Conservation (phyloP, 1,140 invertebrate genomes). For the Acyrthosiphon pisum region DNA sequence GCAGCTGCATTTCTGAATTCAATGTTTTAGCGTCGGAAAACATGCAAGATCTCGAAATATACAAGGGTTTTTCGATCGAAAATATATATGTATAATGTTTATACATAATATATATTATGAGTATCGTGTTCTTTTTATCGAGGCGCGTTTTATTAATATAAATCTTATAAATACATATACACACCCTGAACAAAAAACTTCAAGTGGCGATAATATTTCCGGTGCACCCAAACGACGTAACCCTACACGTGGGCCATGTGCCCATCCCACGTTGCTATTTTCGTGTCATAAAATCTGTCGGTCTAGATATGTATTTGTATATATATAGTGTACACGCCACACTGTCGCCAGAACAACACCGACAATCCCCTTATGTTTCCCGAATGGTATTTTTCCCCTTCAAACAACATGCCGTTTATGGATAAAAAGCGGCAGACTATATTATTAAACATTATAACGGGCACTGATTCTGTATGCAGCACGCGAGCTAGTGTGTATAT, state of each 20-base stretch:
- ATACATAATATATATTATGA: neutral
- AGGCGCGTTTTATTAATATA: neutral
- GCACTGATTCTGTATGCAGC: slow-evolving; percentile 44
- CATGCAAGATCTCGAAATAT: neutral
- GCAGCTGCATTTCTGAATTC: neutral
- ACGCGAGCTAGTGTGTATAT: neutral
- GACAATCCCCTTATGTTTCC: slow-evolving; percentile 18
- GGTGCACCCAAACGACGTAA: neutral
- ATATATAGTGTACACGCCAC: neutral
- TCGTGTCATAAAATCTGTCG: neutral
- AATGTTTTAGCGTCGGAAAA: neutral
- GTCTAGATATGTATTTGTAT: neutral
- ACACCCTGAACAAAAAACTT: slow-evolving; percentile 4
- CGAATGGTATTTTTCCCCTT: slow-evolving; percentile 37
- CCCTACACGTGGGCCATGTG: slow-evolving; percentile 36
- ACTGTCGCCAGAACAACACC: neutral
- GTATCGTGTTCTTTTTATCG: neutral
- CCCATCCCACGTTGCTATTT: slow-evolving; percentile 27
- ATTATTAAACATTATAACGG: slow-evolving; percentile 34
- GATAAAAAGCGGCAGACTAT: slow-evolving; percentile 5
- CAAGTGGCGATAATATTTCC: slow-evolving; percentile 28
- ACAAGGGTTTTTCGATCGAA: neutral
- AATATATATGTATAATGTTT: neutral
- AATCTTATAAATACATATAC: neutral
- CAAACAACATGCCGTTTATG: slow-evolving; percentile 44